Percentiles rank a stretch among this genome's conserved stretches.
Conservation (phyloP, 2,888 invertebrate genomes). For the Molorchus minor region DNA sequence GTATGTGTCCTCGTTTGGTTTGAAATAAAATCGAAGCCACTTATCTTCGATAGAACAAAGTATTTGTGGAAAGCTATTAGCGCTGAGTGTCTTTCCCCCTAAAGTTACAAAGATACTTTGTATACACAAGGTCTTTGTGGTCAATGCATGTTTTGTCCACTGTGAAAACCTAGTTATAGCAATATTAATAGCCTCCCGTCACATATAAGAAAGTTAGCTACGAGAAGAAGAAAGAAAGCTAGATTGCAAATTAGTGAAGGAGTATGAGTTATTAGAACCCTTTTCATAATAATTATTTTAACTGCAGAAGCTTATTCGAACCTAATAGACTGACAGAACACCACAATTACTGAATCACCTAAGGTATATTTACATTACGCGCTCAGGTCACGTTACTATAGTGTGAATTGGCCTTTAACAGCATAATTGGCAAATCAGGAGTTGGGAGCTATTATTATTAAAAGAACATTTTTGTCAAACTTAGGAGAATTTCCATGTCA, state of each 20-base stretch:
- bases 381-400: too few relatives aligned
- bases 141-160: slow-evolving; percentile 3
- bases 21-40: slow-evolving; percentile 13
- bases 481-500: slow-evolving; percentile 1
- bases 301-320: not conserved
- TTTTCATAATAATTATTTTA: not conserved
- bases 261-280: not conserved
- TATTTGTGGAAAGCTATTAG: not conserved
- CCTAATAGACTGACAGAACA: not conserved
- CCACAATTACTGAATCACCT: not conserved
- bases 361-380: too few relatives aligned
- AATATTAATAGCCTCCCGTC: not conserved
- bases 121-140: not conserved
- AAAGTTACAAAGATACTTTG: slow-evolving; percentile 1
- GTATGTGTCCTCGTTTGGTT: slow-evolving; percentile 8
- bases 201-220: slow-evolving; percentile 5
- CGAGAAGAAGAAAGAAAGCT: not conserved
- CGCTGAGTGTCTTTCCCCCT: not conserved
- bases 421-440: not conserved
- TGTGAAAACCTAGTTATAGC: not conserved
- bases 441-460: not conserved
- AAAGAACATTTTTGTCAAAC: not conserved
- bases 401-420: too few relatives aligned
- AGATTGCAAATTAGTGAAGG: not conserved
- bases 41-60: not conserved